These are phyloP conservation scores for Nothura maculosa DNA, from an alignment of 2,797 vertebrate species.

Conservation along the genomic window DNA sequence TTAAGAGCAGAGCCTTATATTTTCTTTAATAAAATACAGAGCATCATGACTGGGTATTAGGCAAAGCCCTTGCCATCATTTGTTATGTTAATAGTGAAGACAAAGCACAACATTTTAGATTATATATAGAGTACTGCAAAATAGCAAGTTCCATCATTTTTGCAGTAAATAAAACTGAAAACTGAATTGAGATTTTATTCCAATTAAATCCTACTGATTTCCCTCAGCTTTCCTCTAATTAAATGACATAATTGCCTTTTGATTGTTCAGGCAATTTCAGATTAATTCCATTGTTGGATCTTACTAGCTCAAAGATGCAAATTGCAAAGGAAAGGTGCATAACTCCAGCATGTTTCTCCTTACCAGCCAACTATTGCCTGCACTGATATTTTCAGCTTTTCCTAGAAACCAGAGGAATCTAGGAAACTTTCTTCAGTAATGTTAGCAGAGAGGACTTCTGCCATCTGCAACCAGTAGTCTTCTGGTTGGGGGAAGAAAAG, in stretches of 20 bases:
- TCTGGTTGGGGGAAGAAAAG: background rate
- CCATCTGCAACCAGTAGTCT: background rate
- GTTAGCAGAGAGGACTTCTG: background rate
- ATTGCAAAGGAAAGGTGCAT: background rate
- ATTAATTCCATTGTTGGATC: slow-evolving; percentile 57
- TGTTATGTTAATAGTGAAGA: background rate
- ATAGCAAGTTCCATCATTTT: background rate
- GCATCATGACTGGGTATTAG: background rate
- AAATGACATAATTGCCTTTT: slow-evolving; percentile 54
- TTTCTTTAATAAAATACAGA: background rate
- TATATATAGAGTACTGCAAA: background rate
- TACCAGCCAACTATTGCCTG: background rate
- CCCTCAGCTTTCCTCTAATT: slow-evolving; percentile 17
- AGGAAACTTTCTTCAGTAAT: background rate
- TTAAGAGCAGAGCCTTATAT: background rate
- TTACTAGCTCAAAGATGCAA: background rate
- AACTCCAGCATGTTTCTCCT: background rate
- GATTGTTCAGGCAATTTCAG: slow-evolving; percentile 43
- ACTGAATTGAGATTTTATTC: background rate
- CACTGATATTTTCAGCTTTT: background rate
- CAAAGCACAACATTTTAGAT: background rate
- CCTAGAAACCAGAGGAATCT: background rate
- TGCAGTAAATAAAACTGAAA: background rate
- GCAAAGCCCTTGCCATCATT: background rate
- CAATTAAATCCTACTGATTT: slow-evolving; percentile 49